Conservation (phyloP, 37 sponge, comb jelly and placozoan species). For the Oscarella lobularis region DNA sequence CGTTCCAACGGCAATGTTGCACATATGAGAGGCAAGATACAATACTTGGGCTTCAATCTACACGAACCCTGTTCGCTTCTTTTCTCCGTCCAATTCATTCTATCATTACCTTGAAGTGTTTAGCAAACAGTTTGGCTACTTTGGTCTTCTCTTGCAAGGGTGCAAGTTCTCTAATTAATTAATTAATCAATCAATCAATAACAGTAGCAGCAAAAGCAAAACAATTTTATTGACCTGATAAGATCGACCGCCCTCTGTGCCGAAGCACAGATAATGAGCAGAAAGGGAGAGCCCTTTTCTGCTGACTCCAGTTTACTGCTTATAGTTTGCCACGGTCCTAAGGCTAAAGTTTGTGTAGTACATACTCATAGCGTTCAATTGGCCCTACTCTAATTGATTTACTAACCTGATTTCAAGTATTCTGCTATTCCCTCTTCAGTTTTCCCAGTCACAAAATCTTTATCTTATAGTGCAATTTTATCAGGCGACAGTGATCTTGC, state of each 20-base stretch:
- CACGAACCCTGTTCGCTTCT: background rate
- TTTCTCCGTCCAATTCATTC: background rate
- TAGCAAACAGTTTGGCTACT: background rate
- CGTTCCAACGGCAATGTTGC: background rate
- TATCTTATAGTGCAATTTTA: too few relatives aligned
- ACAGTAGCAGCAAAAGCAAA: too few relatives aligned
- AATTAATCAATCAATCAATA: too few relatives aligned
- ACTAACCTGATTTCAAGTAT: too few relatives aligned
- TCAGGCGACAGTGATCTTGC: too few relatives aligned
- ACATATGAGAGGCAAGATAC: background rate
- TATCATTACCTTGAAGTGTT: background rate
- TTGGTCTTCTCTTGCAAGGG: background rate
- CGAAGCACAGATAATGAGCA: background rate
- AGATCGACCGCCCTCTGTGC: background rate
- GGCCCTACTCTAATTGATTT: too few relatives aligned
- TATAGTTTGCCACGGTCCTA: too few relatives aligned
- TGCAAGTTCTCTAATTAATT: background rate
- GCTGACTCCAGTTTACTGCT: too few relatives aligned
- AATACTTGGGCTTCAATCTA: background rate
- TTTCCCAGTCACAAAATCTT: too few relatives aligned
- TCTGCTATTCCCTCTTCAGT: too few relatives aligned
- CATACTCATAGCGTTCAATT: too few relatives aligned
- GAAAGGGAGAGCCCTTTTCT: conserved; percentile 1
- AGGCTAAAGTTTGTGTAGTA: too few relatives aligned
- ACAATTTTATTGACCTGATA: background rate